A percentile compares a stretch with the other conserved stretches of the same genome.
Conservation (phyloP, 2,113 vertebrate species). For the Microtus oregoni region DNA sequence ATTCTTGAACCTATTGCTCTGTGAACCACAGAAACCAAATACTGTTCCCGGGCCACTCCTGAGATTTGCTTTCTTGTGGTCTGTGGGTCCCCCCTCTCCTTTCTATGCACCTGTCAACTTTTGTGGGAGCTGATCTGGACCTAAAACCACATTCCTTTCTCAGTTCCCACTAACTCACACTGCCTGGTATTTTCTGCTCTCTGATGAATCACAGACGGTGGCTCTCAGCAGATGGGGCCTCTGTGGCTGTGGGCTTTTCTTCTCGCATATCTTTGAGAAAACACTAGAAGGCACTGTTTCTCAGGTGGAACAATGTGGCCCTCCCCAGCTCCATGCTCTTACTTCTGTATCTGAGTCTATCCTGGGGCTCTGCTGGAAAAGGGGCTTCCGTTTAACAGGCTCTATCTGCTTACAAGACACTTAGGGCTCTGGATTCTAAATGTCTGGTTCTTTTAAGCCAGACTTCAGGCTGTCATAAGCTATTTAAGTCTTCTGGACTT, state of each 20-base stretch:
- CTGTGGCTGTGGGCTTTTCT: background rate
- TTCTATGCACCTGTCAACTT: background rate
- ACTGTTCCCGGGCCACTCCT: background rate
- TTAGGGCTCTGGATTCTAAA: constrained; percentile 25
- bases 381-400: background rate
- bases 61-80: background rate
- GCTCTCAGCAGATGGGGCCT: background rate
- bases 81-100: background rate
- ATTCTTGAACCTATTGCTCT: background rate
- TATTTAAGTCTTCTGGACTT: no score
- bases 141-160: background rate
- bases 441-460: no score
- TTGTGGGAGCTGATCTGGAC: background rate
- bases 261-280: background rate
- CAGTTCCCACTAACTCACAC: background rate
- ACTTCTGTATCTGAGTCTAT: background rate
- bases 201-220: background rate
- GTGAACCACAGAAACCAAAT: background rate
- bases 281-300: background rate
- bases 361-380: background rate
- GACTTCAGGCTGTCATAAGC: no score
- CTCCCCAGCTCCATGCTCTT: background rate
- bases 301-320: background rate
- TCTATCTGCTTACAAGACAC: background rate
- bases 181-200: background rate